Evolutionary conservation across 2,888 invertebrate species (phyloP), one percentile per base, ranked within the genome.

Genomic region (Eristalis intricaria): DNA sequence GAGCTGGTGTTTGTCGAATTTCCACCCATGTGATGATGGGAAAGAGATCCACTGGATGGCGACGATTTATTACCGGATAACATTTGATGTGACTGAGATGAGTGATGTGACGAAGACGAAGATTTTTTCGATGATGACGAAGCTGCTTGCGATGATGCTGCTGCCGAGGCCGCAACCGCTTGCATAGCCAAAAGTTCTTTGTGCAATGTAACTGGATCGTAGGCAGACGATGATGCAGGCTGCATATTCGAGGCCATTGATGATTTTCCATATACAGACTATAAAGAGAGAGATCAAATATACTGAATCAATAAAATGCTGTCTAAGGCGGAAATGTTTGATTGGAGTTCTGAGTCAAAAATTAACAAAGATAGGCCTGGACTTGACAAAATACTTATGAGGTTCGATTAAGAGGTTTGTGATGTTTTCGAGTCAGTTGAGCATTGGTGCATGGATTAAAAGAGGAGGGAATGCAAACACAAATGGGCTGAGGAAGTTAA

Each of bases 101-200:
- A 89, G 74, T 89, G 89, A 77, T 89, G 90, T 40, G 89, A 83
- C 81, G 88, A 86, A 84, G 88, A 88, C 79, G 90, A 89, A 15
- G 90, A 90, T 65, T 90, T 89, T 78, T 90, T 90, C 69, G 90
- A 89, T 64, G 90, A 89, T 29, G 90, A 89, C 22, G 89, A 88
- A 71, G 89, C 84, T 43, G 89, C 89, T 32, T 89, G 89, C 5
- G 89, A 89, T 2, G 90, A 89, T 8, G 90, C 90, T 3, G 92
- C 91, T 84, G 92, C 92, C 32, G 93, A 92, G 8, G 92, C 93
- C 23, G 93, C 93, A 38, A 92, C 93, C 15, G 92, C 93, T 90
- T 93, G 93, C 93, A 93, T 93, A 75, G 93, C 93, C 83, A 93
- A 89, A 70, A 93, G 89, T 89, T 93, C 93, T 89, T 93, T 93